Evolutionary conservation across 2,888 invertebrate species (phyloP).

Genomic region (Cryptocephalus moraei): DNA sequence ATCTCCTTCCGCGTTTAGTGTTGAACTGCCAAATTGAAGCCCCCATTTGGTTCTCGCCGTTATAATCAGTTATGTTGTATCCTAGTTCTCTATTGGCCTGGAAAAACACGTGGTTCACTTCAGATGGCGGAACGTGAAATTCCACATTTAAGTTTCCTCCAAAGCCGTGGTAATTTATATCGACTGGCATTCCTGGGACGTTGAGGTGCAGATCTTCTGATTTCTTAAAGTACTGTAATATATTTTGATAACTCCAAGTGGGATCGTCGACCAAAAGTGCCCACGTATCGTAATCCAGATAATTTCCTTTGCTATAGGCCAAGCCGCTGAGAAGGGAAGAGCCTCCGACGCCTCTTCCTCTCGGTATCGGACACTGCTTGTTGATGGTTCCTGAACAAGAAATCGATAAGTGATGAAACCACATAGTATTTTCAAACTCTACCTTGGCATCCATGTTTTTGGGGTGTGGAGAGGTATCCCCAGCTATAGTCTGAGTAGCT

Average conservation of each 20-base stretch:
- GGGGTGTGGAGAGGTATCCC: conserved; percentile 59
- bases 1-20: conserved; percentile 56
- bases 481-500: conserved; percentile 45
- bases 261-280: conserved; percentile 24
- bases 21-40: conserved; percentile 56
- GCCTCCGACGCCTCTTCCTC: conserved; percentile 44
- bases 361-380: conserved; percentile 29
- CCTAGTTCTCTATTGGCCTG: conserved; percentile 55
- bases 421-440: conserved; percentile 3
- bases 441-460: conserved; percentile 51
- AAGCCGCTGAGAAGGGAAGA: conserved; percentile 40
- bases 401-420: neutral
- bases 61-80: conserved; percentile 58
- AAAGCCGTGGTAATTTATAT: conserved; percentile 5
- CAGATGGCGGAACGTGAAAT: conserved; percentile 6
- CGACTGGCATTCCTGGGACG: conserved; percentile 5
- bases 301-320: conserved; percentile 40
- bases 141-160: conserved; percentile 13
- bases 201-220: conserved; percentile 8
- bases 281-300: conserved; percentile 40
- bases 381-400: conserved; percentile 19
- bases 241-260: conserved; percentile 47
- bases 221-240: conserved; percentile 36
- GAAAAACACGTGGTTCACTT: conserved; percentile 15
- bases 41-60: conserved; percentile 49